Percentiles rank a stretch among this genome's conserved stretches.
These are phyloP conservation scores for Ectropis grisescens DNA, from an alignment of 1,140 invertebrate genomes.

Conservation along the genomic window DNA sequence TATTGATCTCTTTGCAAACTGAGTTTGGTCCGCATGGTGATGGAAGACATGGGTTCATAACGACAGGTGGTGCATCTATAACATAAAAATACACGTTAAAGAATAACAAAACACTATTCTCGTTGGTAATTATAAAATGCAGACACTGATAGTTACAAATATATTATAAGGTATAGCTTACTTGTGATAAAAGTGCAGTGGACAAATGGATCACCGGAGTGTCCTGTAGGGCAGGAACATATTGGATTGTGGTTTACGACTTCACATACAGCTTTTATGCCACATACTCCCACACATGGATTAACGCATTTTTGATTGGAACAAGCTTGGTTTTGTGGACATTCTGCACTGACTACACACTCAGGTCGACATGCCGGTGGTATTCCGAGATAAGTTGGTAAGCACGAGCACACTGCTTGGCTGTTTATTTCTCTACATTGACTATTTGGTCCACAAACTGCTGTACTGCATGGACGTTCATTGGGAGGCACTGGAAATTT, in stretches of 20 bases:
- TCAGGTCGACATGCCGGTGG: constrained; percentile 86
- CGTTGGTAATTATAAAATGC: background rate
- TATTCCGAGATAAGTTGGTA: constrained; percentile 79
- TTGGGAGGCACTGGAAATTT: constrained; percentile 19
- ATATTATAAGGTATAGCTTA: too few relatives aligned
- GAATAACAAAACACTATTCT: background rate
- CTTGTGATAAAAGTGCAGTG: constrained; percentile 60
- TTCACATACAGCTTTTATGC: constrained; percentile 78
- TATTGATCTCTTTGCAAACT: constrained; percentile 76
- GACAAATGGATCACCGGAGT: constrained; percentile 74
- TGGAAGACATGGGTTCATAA: constrained; percentile 74
- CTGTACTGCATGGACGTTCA: constrained; percentile 78
- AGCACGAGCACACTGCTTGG: constrained; percentile 82
- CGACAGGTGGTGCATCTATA: constrained; percentile 37
- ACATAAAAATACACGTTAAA: too few relatives aligned
- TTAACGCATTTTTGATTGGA: constrained; percentile 84
- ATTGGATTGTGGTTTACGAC: constrained; percentile 83
- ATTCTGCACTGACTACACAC: constrained; percentile 82
- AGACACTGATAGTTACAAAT: background rate
- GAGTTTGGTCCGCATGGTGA: constrained; percentile 81
- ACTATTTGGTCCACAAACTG: constrained; percentile 83
- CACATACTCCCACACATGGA: constrained; percentile 85
- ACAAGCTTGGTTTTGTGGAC: constrained; percentile 80
- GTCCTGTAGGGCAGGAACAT: constrained; percentile 68
- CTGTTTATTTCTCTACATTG: constrained; percentile 80